Conservation (phyloP, 2,888 invertebrate species). For the Rhorus exstirpatorius region DNA sequence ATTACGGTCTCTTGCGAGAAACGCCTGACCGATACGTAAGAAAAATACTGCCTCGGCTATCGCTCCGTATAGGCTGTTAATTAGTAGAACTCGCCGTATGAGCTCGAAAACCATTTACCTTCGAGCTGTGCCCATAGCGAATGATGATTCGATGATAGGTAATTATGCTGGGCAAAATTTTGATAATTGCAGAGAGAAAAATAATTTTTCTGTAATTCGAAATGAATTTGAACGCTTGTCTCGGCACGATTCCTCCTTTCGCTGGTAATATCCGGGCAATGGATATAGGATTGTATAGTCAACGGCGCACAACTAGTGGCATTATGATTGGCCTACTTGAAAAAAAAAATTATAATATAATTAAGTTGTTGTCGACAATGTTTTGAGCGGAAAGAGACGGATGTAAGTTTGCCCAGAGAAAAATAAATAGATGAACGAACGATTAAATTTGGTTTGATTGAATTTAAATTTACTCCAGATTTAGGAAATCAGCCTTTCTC, state of each 20-base stretch:
- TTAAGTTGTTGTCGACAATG: neutral
- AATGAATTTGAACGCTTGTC: neutral
- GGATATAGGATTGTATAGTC: neutral
- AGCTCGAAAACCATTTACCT: slow-evolving; percentile 25
- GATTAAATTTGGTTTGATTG: slow-evolving; percentile 8
- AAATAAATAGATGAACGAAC: too few relatives aligned
- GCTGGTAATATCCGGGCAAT: slow-evolving; percentile 4
- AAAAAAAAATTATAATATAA: neutral
- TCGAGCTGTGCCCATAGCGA: neutral
- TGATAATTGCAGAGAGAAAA: slow-evolving; percentile 42
- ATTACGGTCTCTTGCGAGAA: slow-evolving; percentile 33
- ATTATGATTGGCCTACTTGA: slow-evolving; percentile 2
- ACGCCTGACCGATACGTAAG: slow-evolving; percentile 23
- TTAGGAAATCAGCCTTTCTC: too few relatives aligned
- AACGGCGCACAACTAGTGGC: neutral
- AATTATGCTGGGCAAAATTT: slow-evolving; percentile 34
- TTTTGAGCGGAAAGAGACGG: neutral
- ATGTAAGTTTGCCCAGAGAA: neutral
- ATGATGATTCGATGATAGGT: slow-evolving; percentile 26
- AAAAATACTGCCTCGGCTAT: slow-evolving; percentile 23
- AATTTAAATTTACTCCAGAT: neutral
- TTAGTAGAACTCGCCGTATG: slow-evolving; percentile 32
- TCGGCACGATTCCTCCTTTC: neutral
- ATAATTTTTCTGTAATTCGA: neutral
- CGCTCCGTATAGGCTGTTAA: slow-evolving; percentile 36